A percentile compares a stretch with the other conserved stretches of the same genome.
phyloP scores from a whole-genome alignment of 2,797 vertebrate species.

The Tenualosa thibaudeaui region DNA sequence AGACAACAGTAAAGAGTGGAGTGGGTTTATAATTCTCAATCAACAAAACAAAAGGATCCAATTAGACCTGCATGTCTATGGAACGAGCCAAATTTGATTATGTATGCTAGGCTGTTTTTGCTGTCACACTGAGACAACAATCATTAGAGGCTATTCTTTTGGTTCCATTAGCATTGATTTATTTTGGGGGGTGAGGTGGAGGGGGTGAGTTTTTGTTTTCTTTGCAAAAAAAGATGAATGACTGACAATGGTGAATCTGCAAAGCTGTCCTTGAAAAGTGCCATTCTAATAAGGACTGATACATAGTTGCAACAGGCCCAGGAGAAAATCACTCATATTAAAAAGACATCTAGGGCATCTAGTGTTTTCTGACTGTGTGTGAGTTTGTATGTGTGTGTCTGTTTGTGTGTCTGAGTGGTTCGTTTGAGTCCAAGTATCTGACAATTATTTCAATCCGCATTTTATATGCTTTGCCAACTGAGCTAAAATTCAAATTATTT shows the following conservation, averaged over 20 bases:
- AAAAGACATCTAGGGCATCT: not conserved
- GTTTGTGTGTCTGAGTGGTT: not conserved
- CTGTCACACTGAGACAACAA: not conserved
- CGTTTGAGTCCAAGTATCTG: not conserved
- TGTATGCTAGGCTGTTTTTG: not conserved
- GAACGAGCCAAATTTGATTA: not conserved
- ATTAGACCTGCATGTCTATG: not conserved
- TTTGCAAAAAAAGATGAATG: not conserved
- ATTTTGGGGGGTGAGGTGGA: not conserved
- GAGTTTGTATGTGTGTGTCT: not conserved
- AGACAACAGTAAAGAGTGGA: not conserved
- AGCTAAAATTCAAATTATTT: not conserved
- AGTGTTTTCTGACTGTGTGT: not conserved
- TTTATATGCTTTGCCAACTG: not conserved
- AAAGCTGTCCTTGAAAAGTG: not conserved
- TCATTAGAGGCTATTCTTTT: not conserved
- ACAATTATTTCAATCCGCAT: not conserved
- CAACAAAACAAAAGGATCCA: not conserved
- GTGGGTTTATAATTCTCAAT: not conserved
- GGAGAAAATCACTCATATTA: not conserved
- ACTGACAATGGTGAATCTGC: not conserved
- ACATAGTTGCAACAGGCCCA: not conserved
- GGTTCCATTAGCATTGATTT: not conserved
- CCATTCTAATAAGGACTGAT: not conserved
- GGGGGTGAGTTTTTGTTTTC: not conserved